phyloP scores from a whole-genome alignment of 1,140 invertebrate species.

The Amyelois transitella region DNA sequence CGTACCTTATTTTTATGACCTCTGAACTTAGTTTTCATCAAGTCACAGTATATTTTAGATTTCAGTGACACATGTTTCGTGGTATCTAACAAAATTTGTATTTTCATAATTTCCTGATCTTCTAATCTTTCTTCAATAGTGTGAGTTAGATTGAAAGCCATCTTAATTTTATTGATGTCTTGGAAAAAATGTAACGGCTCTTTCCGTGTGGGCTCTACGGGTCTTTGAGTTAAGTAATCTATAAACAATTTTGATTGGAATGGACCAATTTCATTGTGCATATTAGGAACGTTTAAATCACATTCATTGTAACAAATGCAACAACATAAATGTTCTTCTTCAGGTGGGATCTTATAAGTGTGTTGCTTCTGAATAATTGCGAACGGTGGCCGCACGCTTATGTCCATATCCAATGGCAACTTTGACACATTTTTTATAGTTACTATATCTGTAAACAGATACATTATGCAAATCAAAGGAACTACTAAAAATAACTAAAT shows the following conservation, averaged over 20 bases:
- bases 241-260: slow-evolving; percentile 40
- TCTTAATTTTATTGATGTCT: slow-evolving; percentile 64
- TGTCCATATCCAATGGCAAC: slow-evolving; percentile 53
- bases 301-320: slow-evolving; percentile 53
- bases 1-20: slow-evolving; percentile 62
- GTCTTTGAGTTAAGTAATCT: slow-evolving; percentile 51
- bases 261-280: slow-evolving; percentile 30
- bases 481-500: too few relatives aligned
- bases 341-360: slow-evolving; percentile 41
- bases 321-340: slow-evolving; percentile 48
- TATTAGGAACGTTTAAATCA: slow-evolving; percentile 44
- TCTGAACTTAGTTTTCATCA: slow-evolving; percentile 56
- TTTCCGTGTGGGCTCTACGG: slow-evolving; percentile 41
- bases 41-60: slow-evolving; percentile 52
- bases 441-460: slow-evolving; percentile 47
- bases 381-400: slow-evolving; percentile 55
- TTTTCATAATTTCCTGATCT: slow-evolving; percentile 61
- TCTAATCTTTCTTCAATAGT: slow-evolving; percentile 46
- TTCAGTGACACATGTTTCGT: slow-evolving; percentile 53
- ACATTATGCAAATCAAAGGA: too few relatives aligned
- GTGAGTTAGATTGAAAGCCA: slow-evolving; percentile 47
- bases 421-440: slow-evolving; percentile 64
- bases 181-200: slow-evolving; percentile 52
- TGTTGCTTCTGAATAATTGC: slow-evolving; percentile 48
- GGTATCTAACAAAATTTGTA: slow-evolving; percentile 61